A percentile compares a stretch with the other conserved stretches of the same genome.
phyloP scores from a whole-genome alignment of 2,113 vertebrate genomes.

The Datnioides undecimradiatus region DNA sequence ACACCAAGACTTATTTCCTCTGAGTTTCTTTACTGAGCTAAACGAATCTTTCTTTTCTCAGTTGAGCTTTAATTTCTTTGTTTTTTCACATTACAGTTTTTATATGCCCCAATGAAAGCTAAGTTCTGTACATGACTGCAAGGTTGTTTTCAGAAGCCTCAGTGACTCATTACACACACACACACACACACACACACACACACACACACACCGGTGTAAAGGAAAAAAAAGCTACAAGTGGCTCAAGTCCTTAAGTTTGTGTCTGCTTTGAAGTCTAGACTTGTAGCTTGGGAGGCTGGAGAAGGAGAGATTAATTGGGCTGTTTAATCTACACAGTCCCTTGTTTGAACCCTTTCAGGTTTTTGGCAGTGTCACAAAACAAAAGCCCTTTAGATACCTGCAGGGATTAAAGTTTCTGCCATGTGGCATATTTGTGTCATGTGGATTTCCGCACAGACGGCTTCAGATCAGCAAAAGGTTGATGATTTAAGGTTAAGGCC shows the following conservation, averaged over 20 bases:
- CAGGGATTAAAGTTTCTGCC: conserved; percentile 60
- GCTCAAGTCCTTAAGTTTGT: conserved; percentile 61
- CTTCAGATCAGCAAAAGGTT: conserved; percentile 41
- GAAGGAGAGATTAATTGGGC: conserved; percentile 66
- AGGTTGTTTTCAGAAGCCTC: conserved; percentile 41
- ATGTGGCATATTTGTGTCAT: conserved; percentile 48
- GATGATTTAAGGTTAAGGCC: conserved; percentile 17
- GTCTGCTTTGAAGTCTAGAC: conserved; percentile 70
- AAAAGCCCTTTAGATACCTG: conserved; percentile 48
- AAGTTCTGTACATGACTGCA: conserved; percentile 31
- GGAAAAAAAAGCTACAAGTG: conserved; percentile 47
- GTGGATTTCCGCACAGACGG: conserved; percentile 36
- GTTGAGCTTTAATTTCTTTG: not conserved
- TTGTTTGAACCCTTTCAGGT: conserved; percentile 58
- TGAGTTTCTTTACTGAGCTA: not conserved
- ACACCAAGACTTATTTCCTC: not conserved
- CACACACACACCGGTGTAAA: conserved; percentile 5
- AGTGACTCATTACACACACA: conserved; percentile 43
- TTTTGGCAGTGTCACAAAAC: conserved; percentile 59
- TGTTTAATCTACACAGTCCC: conserved; percentile 65
- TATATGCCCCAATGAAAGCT: not conserved
- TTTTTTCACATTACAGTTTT: not conserved
- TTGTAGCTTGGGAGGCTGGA: conserved; percentile 35
- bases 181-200: conserved; percentile 10
- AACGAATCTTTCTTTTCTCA: not conserved